Conservation (phyloP, 37 sponge, comb jelly and placozoan species). For the Geodia barretti region DNA sequence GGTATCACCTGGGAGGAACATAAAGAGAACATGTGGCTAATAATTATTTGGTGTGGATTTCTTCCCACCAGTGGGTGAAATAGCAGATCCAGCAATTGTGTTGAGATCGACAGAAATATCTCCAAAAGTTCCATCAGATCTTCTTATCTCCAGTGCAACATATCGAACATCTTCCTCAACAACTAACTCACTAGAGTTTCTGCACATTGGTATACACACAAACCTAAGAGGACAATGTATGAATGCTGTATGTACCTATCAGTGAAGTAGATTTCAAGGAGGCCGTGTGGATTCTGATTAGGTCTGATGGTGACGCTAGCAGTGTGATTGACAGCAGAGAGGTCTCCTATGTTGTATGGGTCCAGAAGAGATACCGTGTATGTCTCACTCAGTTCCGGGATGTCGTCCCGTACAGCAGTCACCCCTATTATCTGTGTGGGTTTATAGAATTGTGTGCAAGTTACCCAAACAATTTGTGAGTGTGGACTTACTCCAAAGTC, state of each 20-base stretch:
- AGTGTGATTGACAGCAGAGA: constrained; percentile 18
- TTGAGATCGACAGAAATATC: constrained; percentile 41
- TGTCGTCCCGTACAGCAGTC: constrained; percentile 53
- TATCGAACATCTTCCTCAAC: constrained; percentile 44
- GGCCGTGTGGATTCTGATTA: constrained; percentile 83
- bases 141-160: constrained; percentile 44
- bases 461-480: background rate
- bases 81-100: constrained; percentile 33
- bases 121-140: constrained; percentile 72
- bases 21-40: too few species aligned
- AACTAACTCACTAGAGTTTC: background rate
- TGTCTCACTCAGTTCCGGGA: constrained; percentile 72
- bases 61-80: background rate
- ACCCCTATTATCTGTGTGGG: constrained; percentile 37
- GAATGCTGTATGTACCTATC: too few species aligned
- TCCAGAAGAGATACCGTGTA: constrained; percentile 49
- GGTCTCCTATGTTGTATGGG: constrained; percentile 41
- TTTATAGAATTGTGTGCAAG: background rate
- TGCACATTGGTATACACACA: background rate
- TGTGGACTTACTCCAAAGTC: background rate
- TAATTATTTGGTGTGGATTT: background rate
- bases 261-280: constrained; percentile 51
- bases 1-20: background rate
- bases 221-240: background rate
- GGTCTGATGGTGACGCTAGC: constrained; percentile 61